Evolutionary conservation across 2,113 vertebrate genomes (phyloP), one percentile per base, ranked within the genome.

Genomic region (Myxocyprinus asiaticus): DNA sequence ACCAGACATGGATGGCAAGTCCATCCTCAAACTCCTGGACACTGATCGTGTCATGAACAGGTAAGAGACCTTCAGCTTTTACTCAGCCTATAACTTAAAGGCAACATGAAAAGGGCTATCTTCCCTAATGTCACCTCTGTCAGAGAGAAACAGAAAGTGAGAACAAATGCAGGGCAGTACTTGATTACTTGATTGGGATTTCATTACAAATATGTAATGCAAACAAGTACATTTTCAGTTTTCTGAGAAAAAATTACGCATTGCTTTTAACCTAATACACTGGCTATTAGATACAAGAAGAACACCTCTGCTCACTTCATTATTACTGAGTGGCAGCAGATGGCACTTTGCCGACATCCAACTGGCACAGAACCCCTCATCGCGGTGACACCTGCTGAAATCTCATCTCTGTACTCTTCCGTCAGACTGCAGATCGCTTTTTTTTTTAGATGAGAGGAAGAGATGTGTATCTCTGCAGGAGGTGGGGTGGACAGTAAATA

Each of bases 1-100:
- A 0, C 78, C 94, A 2, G 97, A 99, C 78, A 99, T 98, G 97
- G 97, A 98, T 9, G 96, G 97, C 59, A 96, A 96, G 85, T 99
- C 97, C 4, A 93, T 99, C 81, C 91, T 98, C 53, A 92, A 94
- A 47, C 89, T 98, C 45, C 91, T 98, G 83, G 97, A 98, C 84
- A 94, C 93, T 0, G 95, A 97, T 82, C 94, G 89, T 82, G 91
- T 94, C 0, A 92, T 90, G 12, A 98, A 98, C 87, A 95, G 96
- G 96, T 97, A 86, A 10, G 9, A 44, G 9, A 9, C 9, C 42
- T 10, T 68, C 22, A 53, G 22, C 3, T 33, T 33, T 33, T 33
- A 33, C 22, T 33, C 22, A 33, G 22, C 22, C 1, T 33, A 33
- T 33, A 33, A 33, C 1, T 33, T 33, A 33, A 33, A 33, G 22